Conservation (phyloP, 2,888 invertebrate species). For the Rhingia rostrata region DNA sequence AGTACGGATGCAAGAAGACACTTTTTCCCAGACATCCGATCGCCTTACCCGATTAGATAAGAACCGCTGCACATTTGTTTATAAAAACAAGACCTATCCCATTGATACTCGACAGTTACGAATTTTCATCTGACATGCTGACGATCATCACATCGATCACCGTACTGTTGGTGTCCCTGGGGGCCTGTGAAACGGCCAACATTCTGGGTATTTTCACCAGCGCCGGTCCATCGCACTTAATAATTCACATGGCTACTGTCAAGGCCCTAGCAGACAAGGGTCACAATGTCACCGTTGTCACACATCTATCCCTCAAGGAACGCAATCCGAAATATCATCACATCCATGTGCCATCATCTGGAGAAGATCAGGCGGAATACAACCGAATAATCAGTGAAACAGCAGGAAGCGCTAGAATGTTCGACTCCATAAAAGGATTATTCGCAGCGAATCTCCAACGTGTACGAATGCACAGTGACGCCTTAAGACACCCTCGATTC, state of each 20-base stretch:
- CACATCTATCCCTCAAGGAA: conserved; percentile 77
- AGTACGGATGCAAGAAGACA: too few species aligned
- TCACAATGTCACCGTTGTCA: conserved; percentile 81
- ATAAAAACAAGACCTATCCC: too few species aligned
- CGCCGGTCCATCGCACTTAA: conserved; percentile 80
- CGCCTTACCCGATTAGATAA: too few species aligned
- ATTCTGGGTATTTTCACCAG: conserved; percentile 81
- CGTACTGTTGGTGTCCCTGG: not conserved
- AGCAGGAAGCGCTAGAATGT: conserved; percentile 10
- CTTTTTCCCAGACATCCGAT: too few species aligned
- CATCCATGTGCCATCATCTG: conserved; percentile 29
- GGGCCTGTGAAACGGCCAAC: conserved; percentile 75
- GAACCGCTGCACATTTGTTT: too few species aligned
- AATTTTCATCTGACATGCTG: too few species aligned
- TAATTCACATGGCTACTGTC: conserved; percentile 80
- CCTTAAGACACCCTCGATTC: conserved; percentile 52
- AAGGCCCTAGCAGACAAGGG: conserved; percentile 80
- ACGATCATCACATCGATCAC: too few species aligned
- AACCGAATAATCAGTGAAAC: not conserved
- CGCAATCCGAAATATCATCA: conserved; percentile 78
- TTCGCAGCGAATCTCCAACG: conserved; percentile 39
- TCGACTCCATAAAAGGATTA: conserved; percentile 42
- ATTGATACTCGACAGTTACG: too few species aligned
- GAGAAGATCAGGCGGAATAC: conserved; percentile 23
- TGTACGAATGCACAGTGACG: conserved; percentile 41